These are phyloP conservation scores for Diloba caeruleocephala DNA, from an alignment of 2,888 invertebrate species.

Conservation along the genomic window DNA sequence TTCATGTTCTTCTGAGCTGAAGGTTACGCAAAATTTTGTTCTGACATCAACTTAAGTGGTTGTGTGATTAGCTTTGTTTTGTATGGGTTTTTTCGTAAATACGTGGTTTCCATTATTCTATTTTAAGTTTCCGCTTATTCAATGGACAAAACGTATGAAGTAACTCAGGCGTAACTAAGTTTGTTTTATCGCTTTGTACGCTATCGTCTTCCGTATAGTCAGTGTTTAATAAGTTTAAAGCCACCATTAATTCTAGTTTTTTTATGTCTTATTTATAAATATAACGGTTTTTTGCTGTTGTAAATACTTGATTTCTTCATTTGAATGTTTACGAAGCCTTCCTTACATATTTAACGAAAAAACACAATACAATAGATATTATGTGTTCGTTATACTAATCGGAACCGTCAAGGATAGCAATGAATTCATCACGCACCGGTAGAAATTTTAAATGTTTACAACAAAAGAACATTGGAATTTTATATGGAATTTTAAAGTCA, in stretches of 20 bases:
- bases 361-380: neutral
- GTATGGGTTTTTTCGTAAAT: conserved; percentile 44
- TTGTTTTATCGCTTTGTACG: conserved; percentile 40
- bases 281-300: neutral
- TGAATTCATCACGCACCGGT: neutral
- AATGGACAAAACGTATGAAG: conserved; percentile 35
- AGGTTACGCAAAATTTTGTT: conserved; percentile 32
- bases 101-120: conserved; percentile 39
- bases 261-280: conserved; percentile 23
- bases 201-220: conserved; percentile 45
- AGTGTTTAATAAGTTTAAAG: conserved; percentile 23
- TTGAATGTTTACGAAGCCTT: neutral
- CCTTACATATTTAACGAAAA: neutral
- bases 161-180: conserved; percentile 42
- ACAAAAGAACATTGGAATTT: conserved; percentile 26
- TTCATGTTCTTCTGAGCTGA: conserved; percentile 20
- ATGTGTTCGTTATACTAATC: neutral
- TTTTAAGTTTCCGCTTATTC: conserved; percentile 48
- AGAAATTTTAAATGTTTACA: conserved; percentile 18
- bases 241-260: conserved; percentile 19
- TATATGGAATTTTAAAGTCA: conserved; percentile 8
- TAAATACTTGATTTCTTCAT: neutral
- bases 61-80: conserved; percentile 46
- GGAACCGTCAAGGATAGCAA: neutral
- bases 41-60: conserved; percentile 40